phyloP scores from a whole-genome alignment of 1,140 invertebrate genomes.

The Kradibia gibbosae region DNA sequence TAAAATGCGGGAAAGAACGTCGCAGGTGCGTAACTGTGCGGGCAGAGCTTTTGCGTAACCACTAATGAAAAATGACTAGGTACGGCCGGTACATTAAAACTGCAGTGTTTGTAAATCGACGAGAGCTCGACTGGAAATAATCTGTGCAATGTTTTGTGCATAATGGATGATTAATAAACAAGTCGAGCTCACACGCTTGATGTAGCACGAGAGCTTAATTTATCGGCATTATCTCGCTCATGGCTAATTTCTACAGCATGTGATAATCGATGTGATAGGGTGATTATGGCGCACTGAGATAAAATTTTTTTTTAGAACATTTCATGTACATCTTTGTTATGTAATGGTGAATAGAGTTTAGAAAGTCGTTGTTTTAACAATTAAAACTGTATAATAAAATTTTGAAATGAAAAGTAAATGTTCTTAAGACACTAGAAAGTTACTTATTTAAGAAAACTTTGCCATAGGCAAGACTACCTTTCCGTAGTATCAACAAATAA shows the following conservation, averaged over 20 bases:
- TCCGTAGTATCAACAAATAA: background rate
- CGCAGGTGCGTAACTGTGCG: conserved; percentile 33
- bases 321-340: background rate
- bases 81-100: conserved; percentile 24
- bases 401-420: conserved; percentile 33
- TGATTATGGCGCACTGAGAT: background rate
- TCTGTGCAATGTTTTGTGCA: conserved; percentile 50
- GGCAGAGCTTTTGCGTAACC: background rate
- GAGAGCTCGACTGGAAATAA: conserved; percentile 43
- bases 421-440: background rate
- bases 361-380: background rate
- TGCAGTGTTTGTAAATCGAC: conserved; percentile 43
- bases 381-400: background rate
- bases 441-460: conserved; percentile 32
- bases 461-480: conserved; percentile 20
- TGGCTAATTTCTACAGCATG: conserved; percentile 41
- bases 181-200: conserved; percentile 21
- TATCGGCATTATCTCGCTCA: conserved; percentile 48
- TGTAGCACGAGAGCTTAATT: conserved; percentile 42
- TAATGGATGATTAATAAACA: conserved; percentile 57
- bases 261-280: conserved; percentile 18
- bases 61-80: conserved; percentile 43
- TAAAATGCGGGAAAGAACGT: conserved; percentile 4
- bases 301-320: background rate
- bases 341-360: background rate